Conservation (phyloP, 92 coral and sea anemone genomes). For the Paragorgia papillata region DNA sequence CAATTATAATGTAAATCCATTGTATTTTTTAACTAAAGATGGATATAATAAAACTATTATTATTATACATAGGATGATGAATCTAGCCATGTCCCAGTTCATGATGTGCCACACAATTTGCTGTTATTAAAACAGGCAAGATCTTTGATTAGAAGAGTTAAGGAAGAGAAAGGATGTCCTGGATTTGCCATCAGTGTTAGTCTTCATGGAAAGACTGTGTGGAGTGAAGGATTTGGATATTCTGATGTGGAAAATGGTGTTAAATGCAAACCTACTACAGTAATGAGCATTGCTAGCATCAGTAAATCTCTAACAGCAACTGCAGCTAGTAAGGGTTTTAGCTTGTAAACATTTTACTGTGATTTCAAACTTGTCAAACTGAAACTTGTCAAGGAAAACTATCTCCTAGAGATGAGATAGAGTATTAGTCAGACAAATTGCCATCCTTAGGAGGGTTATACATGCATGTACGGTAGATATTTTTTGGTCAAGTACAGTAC, state of each 20-base stretch:
- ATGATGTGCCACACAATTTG: neutral
- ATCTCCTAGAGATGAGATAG: too few relatives aligned
- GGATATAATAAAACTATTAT: too few relatives aligned
- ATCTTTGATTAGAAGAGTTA: conserved; percentile 58
- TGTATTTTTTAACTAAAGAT: too few relatives aligned
- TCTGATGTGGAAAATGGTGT: conserved; percentile 94
- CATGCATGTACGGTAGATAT: too few relatives aligned
- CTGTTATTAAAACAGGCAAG: conserved; percentile 62
- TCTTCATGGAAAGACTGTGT: conserved; percentile 77
- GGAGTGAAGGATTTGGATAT: conserved; percentile 98
- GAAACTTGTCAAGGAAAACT: too few relatives aligned
- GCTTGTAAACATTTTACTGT: neutral
- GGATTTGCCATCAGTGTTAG: conserved; percentile 84
- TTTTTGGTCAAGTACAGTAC: too few relatives aligned
- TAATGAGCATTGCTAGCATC: conserved; percentile 98
- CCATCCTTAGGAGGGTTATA: too few relatives aligned
- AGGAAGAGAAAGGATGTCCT: conserved; percentile 86
- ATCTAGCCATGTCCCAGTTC: too few relatives aligned
- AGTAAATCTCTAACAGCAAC: conserved; percentile 90
- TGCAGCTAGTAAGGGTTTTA: conserved; percentile 74
- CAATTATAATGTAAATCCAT: too few relatives aligned
- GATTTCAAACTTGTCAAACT: too few relatives aligned
- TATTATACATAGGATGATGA: too few relatives aligned
- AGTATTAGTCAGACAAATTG: too few relatives aligned
- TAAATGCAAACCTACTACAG: conserved; percentile 73